phyloP scores from a whole-genome alignment of 2,797 vertebrate genomes.

The Cossypha niveicapilla region DNA sequence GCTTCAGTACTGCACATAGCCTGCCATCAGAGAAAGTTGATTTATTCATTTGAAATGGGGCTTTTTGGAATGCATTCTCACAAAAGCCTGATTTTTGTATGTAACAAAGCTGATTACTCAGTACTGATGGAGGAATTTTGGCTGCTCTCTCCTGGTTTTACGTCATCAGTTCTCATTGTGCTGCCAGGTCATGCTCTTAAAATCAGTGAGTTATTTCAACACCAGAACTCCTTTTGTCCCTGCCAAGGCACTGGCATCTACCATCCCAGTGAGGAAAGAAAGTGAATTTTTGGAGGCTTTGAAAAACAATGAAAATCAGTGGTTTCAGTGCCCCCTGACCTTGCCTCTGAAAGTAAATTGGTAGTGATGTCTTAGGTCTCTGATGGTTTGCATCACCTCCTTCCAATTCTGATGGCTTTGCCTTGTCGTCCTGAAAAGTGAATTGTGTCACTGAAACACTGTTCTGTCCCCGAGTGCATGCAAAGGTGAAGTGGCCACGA shows the following conservation, averaged over 20 bases:
- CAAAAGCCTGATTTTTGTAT: neutral
- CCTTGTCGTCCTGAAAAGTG: neutral
- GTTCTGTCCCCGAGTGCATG: rapidly evolving
- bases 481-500: neutral
- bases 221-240: neutral
- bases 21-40: neutral
- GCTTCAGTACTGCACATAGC: neutral
- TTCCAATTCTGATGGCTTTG: neutral
- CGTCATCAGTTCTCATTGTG: neutral
- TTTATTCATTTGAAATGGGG: neutral
- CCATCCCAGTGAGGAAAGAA: neutral
- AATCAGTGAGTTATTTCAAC: neutral
- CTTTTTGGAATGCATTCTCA: neutral
- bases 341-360: neutral
- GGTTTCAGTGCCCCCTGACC: neutral
- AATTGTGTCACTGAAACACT: neutral
- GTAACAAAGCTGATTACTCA: neutral
- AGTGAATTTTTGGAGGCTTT: neutral
- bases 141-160: neutral
- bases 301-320: neutral
- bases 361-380: neutral
- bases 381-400: neutral
- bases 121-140: neutral
- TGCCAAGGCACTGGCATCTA: neutral
- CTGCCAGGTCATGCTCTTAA: neutral